Evolutionary conservation across 2,888 invertebrate species (phyloP), one percentile per base, ranked within the genome.

Genomic region (Conus canariensis): DNA sequence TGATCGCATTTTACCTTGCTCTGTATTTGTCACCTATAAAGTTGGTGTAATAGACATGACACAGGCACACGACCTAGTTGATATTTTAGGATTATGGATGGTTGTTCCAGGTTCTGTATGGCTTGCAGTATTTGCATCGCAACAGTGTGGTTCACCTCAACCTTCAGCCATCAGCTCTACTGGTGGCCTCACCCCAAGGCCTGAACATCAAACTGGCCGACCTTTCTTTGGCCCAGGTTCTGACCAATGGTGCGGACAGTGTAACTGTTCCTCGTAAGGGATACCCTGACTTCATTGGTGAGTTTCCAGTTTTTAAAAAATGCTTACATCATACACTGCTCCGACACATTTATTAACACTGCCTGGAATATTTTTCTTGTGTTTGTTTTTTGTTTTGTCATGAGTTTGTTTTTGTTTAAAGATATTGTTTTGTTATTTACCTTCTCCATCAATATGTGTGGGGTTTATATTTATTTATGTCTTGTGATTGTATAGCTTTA

Each of bases 81-180:
- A 45, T 45, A 45, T 45, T 45, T 45, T 4, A 45, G 45, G 64
- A 64, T 16, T 70, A 22, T 70, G 70, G 22, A 8, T 70, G 98
- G 77, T 10, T 19, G 22, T 87, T 82, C 2, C 90, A 99, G 97
- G 92, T 95, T 77, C 91, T 95, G n/a, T 94, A 94, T 88, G 95
- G 92, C 0, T 91, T 95, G 0, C 99, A 99, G 96, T 99, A 99
- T 96, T 97, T 99, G 80, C 99, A 99, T 96, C 99, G 99, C 98
- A 97, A 98, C 94, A 99, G 99, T 14, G 94, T 95, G 60, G 94
- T 94, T 7, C 96, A 96, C 92, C 92, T 96, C 60, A 96, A 96
- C 92, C 92, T 99, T 85, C 99, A 99, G 96, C 99, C 99, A 0
- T 99, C 99, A 95, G 99, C 99, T 96, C 97, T 99, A 60, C 98